Conservation (phyloP, 2,797 vertebrate species). For the Silurus lanzhouensis region DNA sequence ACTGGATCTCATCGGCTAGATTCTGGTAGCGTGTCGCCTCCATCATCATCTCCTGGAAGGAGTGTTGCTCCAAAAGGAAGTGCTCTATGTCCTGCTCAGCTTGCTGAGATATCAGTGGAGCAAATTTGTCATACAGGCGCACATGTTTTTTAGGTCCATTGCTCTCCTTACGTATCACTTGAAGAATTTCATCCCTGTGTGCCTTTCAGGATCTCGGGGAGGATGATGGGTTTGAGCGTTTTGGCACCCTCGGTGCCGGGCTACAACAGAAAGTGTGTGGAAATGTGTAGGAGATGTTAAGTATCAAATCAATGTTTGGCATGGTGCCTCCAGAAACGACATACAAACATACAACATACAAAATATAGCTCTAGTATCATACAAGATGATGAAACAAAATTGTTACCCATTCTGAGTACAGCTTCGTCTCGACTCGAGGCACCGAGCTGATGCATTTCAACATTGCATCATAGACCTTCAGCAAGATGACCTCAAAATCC, state of each 20-base stretch:
- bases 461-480: conserved; percentile 80
- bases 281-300: not conserved
- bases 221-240: conserved; percentile 79
- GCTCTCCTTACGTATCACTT: conserved; percentile 74
- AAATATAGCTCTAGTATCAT: not conserved
- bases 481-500: conserved; percentile 73
- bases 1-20: conserved; percentile 81
- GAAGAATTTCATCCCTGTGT: conserved; percentile 73
- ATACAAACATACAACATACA: not conserved
- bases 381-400: not conserved
- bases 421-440: conserved; percentile 82
- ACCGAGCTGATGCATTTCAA: conserved; percentile 75
- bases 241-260: conserved; percentile 61
- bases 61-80: conserved; percentile 77
- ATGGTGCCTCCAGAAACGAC: not conserved
- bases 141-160: conserved; percentile 74
- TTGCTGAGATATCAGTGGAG: conserved; percentile 76
- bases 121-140: conserved; percentile 82
- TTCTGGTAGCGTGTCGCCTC: conserved; percentile 80
- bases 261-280: conserved; percentile 53
- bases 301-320: not conserved
- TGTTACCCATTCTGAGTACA: conserved; percentile 83
- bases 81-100: conserved; percentile 77
- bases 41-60: conserved; percentile 78
- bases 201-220: conserved; percentile 77